Evolutionary conservation across 2,797 vertebrate genomes (phyloP).

Genomic region (Enteromius argenteus): DNA sequence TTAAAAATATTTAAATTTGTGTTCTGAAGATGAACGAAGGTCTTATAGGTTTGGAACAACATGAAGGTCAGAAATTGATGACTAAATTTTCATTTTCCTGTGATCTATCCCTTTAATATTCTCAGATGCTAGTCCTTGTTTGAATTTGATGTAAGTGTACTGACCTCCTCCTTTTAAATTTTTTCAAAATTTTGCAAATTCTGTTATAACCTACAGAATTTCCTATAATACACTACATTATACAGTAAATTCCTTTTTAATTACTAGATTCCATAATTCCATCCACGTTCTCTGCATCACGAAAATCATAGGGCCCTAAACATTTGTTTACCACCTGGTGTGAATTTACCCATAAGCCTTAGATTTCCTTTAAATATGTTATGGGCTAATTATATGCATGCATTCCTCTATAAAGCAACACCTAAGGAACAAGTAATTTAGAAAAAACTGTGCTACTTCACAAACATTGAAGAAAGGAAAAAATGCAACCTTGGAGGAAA

Average conservation of each 20-base stretch:
- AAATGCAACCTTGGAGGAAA: conserved; percentile 68
- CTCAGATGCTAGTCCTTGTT: no score
- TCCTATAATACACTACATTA: no score
- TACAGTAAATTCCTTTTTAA: not conserved
- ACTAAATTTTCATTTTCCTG: no score
- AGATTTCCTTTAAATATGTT: not conserved
- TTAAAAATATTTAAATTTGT: no score
- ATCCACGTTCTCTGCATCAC: not conserved
- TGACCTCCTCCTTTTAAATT: not conserved
- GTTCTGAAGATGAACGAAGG: no score
- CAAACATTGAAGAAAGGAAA: conserved; percentile 5
- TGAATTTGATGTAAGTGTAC: not conserved
- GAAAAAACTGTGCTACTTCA: conserved; percentile 20
- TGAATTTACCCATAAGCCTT: not conserved
- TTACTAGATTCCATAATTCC: not conserved
- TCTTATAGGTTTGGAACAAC: no score
- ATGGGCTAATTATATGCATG: not conserved
- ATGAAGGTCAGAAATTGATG: no score
- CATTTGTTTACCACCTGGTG: not conserved
- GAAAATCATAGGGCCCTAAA: not conserved
- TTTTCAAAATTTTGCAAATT: not conserved
- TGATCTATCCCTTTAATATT: no score
- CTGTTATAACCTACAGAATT: no score
- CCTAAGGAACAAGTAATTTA: conserved; percentile 12
- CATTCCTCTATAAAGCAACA: conserved; percentile 27